Conservation (phyloP, 2,888 invertebrate species). For the Drosophila anceps region DNA sequence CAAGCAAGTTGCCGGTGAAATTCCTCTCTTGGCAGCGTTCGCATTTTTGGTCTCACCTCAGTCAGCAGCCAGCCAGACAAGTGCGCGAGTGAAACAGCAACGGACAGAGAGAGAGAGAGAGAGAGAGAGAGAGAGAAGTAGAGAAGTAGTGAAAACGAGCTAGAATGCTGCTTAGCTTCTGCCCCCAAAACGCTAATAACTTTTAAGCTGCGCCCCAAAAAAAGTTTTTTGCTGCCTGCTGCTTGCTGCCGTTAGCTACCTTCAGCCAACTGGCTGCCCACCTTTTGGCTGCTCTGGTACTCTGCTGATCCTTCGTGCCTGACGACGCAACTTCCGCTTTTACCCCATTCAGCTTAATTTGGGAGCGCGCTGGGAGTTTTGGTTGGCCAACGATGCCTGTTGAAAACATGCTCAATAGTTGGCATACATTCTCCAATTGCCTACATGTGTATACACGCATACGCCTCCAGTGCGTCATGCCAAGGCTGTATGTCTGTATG, state of each 20-base stretch:
- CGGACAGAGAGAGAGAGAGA: neutral
- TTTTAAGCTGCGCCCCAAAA: conserved; percentile 75
- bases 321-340: conserved; percentile 77
- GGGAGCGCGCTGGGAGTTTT: conserved; percentile 53
- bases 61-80: conserved; percentile 30
- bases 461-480: conserved; percentile 19
- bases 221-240: conserved; percentile 64
- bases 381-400: conserved; percentile 60
- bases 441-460: conserved; percentile 65
- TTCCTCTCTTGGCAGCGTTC: conserved; percentile 52
- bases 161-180: conserved; percentile 39
- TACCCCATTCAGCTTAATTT: conserved; percentile 73
- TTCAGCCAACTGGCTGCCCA: conserved; percentile 14
- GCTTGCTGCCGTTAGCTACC: conserved; percentile 29
- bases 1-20: conserved; percentile 59
- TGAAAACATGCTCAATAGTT: conserved; percentile 76
- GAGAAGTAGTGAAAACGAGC: neutral
- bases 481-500: conserved; percentile 7
- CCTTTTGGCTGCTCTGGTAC: conserved; percentile 31
- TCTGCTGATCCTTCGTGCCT: conserved; percentile 58
- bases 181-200: conserved; percentile 78
- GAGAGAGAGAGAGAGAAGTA: neutral
- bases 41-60: conserved; percentile 77
- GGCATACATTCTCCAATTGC: conserved; percentile 43
- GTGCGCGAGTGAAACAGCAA: neutral